A percentile compares a stretch with the other conserved stretches of the same genome.
These are phyloP conservation scores for Chrysina gloriosa DNA, from an alignment of 2,888 invertebrate species.

Conservation along the genomic window DNA sequence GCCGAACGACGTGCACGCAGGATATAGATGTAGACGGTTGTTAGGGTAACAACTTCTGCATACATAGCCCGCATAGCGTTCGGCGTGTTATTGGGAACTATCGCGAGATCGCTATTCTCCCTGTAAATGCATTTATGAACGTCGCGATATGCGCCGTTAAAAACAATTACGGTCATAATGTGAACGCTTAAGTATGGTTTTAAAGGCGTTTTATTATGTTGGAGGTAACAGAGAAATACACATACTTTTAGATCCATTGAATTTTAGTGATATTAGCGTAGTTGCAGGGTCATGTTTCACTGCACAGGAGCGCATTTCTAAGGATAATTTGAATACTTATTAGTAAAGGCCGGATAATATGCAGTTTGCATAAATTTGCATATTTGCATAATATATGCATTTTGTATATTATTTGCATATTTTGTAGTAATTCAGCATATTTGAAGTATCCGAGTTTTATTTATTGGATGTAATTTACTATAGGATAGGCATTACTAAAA, in stretches of 20 bases:
- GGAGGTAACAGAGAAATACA: neutral
- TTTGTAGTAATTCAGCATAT: no score
- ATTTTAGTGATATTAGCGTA: no score
- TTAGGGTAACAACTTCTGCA: neutral
- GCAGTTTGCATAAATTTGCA: no score
- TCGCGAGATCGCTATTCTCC: neutral
- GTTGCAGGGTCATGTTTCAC: no score
- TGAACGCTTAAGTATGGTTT: neutral
- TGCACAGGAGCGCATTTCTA: no score
- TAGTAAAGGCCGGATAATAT: no score
- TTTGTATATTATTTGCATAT: no score
- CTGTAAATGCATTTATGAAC: neutral
- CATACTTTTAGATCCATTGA: neutral
- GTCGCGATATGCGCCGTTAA: neutral
- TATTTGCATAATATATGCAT: no score
- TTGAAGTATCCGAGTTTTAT: no score
- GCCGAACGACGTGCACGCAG: neutral
- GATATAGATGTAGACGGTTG: neutral
- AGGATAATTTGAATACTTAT: no score
- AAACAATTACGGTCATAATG: conserved; percentile 17
- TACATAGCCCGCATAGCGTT: neutral
- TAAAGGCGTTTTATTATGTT: neutral
- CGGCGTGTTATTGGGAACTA: neutral
- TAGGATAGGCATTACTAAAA: no score
- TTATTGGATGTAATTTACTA: no score